These are phyloP conservation scores for Saccopteryx bilineata DNA, from an alignment of 2,113 vertebrate genomes.

Conservation along the genomic window DNA sequence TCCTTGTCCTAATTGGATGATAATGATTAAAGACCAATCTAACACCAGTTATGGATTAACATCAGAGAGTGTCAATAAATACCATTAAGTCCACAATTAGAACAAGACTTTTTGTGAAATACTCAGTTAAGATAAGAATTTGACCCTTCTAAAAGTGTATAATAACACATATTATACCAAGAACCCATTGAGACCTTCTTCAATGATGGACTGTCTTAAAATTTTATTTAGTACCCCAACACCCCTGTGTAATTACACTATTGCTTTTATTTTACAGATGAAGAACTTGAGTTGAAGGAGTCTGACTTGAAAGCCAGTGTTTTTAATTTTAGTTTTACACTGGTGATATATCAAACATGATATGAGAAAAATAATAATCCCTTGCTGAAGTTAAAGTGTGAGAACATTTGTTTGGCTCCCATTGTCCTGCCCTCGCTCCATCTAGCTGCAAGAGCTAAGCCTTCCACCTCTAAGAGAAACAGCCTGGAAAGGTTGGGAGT, in stretches of 20 bases:
- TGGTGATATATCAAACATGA: neutral
- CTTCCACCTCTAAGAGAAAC: neutral
- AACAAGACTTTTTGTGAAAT: neutral
- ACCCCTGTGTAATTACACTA: neutral
- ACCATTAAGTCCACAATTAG: constrained; percentile 32
- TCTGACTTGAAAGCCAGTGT: neutral
- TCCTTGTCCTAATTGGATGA: constrained; percentile 55
- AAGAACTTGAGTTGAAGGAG: neutral
- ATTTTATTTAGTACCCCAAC: constrained; percentile 18
- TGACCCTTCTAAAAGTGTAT: constrained; percentile 26
- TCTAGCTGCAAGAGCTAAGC: neutral
- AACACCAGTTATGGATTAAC: constrained; percentile 64
- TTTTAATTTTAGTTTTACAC: constrained; percentile 30
- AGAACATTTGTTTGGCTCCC: neutral
- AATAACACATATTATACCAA: neutral
- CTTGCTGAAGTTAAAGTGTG: constrained; percentile 1
- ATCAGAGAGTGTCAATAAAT: constrained; percentile 50
- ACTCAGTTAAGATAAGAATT: constrained; percentile 19
- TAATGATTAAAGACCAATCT: constrained; percentile 60
- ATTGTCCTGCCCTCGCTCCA: neutral
- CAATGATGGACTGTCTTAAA: neutral
- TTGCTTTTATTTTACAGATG: constrained; percentile 15
- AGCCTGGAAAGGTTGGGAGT: neutral
- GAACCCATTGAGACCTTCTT: neutral
- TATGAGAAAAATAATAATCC: neutral